These are phyloP conservation scores for Neotoma lepida DNA, from an alignment of 2,113 vertebrate species.

Conservation along the genomic window DNA sequence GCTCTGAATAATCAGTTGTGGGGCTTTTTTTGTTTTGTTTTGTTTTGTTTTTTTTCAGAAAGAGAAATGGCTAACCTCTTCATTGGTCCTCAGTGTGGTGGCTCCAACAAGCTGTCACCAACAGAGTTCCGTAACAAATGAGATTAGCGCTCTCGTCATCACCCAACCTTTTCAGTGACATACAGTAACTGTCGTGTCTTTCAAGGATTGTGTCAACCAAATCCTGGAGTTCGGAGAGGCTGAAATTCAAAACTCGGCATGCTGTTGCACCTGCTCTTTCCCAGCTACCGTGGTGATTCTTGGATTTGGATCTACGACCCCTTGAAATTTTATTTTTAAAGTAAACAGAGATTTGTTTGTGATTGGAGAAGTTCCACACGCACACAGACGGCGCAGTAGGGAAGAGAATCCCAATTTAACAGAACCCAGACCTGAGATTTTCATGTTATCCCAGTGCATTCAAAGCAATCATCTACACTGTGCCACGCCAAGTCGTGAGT, in stretches of 20 bases:
- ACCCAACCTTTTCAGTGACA: conserved; percentile 64
- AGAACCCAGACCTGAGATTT: conserved; percentile 51
- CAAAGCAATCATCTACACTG: conserved; percentile 53
- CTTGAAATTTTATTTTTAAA: conserved; percentile 64
- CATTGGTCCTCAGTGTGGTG: conserved; percentile 61
- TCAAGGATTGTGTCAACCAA: conserved; percentile 58
- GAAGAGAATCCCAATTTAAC: conserved; percentile 14
- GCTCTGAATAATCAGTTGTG: conserved; percentile 66
- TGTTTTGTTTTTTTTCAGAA: conserved; percentile 14
- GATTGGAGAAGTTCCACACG: not conserved
- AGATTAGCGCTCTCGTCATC: conserved; percentile 80
- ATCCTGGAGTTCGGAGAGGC: not conserved
- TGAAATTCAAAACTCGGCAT: conserved; percentile 63
- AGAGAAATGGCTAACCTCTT: conserved; percentile 74
- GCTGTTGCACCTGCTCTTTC: conserved; percentile 59
- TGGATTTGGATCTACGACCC: not conserved
- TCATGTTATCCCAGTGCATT: not conserved
- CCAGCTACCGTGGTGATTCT: not conserved
- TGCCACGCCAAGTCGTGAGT: conserved; percentile 53
- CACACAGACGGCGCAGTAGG: not conserved
- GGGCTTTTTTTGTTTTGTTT: not conserved
- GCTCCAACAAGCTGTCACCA: conserved; percentile 81
- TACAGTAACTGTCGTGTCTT: conserved; percentile 12
- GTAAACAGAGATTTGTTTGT: conserved; percentile 22
- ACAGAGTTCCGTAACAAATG: conserved; percentile 77